phyloP scores from a whole-genome alignment of 2,797 vertebrate genomes.

The Paedocypris micromegethes region DNA sequence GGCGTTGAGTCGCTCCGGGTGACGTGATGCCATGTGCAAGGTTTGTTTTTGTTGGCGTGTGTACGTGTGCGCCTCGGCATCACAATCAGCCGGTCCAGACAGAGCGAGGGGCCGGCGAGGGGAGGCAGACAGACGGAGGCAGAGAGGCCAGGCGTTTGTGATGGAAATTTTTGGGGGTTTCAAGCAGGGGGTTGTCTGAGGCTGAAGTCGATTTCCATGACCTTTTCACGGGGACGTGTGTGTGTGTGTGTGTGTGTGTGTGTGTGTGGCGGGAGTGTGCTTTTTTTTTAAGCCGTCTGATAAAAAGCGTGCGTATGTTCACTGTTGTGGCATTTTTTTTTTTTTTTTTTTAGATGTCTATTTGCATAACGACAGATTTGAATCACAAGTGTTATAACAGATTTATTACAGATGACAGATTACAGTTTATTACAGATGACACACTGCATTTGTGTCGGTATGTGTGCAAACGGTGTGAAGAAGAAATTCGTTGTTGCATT shows the following conservation, averaged over 20 bases:
- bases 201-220: constrained; percentile 38
- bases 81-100: constrained; percentile 40
- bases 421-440: no score
- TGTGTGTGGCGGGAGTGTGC: neutral
- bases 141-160: constrained; percentile 45
- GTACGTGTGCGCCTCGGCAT: constrained; percentile 44
- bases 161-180: constrained; percentile 46
- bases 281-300: neutral
- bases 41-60: constrained; percentile 42
- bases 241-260: constrained; percentile 2
- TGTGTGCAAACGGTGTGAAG: no score
- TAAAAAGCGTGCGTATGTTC: neutral
- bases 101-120: constrained; percentile 13
- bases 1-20: constrained; percentile 13
- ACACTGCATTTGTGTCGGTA: no score
- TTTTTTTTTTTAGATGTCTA: neutral
- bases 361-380: neutral
- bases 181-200: constrained; percentile 26
- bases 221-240: constrained; percentile 2
- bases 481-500: no score
- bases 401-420: no score
- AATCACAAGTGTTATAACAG: no score
- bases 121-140: constrained; percentile 28
- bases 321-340: neutral
- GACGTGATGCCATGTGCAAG: constrained; percentile 20